Evolutionary conservation across 2,888 invertebrate genomes (phyloP), one percentile per base, ranked within the genome.

Genomic region (Nysson spinosus): DNA sequence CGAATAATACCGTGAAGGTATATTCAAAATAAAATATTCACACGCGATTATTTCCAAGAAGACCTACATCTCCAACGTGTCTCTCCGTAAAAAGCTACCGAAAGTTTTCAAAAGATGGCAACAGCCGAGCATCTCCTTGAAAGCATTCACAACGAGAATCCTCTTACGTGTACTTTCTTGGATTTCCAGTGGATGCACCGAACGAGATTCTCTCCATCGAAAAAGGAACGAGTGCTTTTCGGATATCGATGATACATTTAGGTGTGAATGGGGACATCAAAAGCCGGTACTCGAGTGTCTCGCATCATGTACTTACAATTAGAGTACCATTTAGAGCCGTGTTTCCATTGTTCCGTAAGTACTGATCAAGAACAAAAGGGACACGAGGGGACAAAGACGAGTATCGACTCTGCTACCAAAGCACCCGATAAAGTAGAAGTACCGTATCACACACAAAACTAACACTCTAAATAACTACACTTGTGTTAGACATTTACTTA

Each of bases 341-440:
- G 56, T 61, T 46, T 32, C 71, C 39, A 74, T 74, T 74, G 74
- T 74, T 54, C 39, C 42, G 44, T 35, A 54, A 74, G 63, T 64
- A 54, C 62, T 58, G 66, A 67, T 72, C 75, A 56, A 49, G 58
- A 62, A 72, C 69, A 67, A 69, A 72, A 54, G 57, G 49, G 47
- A 55, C 62, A 46, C 17, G 14, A 12, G 22, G 57, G 17, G 50
- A 54, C 58, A 64, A 65, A 60, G 62, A 37, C 32, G 34, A 64
- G 55, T 46, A 63, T 69, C 44, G 63, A 50, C n/a, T n/a, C n/a
- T n/a, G n/a, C 68, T 58, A 44, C 63, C 54, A 65, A 69, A 57
- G 54, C 51, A n/a, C n/a, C n/a, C n/a, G n/a, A n/a, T n/a, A n/a
- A n/a, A n/a, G n/a, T n/a, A n/a, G n/a, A n/a, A n/a, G n/a, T n/a